Evolutionary conservation across 2,797 vertebrate species (phyloP), one percentile per base, ranked within the genome.

Genomic region (Acanthopagrus latus): DNA sequence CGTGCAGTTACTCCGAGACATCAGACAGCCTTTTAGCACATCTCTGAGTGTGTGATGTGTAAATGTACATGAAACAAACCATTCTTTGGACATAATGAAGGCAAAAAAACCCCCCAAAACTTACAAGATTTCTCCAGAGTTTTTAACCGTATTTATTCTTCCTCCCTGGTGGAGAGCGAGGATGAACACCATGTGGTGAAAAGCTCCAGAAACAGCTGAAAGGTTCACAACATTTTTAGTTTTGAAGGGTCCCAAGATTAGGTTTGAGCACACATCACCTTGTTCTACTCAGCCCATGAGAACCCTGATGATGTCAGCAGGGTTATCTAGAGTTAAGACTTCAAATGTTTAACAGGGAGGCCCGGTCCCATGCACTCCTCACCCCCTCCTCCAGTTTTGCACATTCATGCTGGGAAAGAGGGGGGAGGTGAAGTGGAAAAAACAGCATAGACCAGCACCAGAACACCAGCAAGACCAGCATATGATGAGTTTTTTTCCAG

Each of bases 41-140:
- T 77, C 63, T 60, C 60, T 29, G 23, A 69, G 46, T 71, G 64
- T 57, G 33, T 74, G 65, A 58, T 43, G 51, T 63, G 71, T 77
- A 52, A 72, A 64, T 67, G 65, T 58, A 46, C 13, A 67, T 70
- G 64, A 64, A 72, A 78, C 21, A 25, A 60, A 18, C 21, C 47
- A 66, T 33, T 33, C 29, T 33, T 33, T 33, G 29, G 5, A 6
- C 29, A 33, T 33, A 33, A 33, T 7, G 29, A 33, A 33, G 29
- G 29, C 29, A 6, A 1, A 33, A 33, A 33, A 33, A 6, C 3
- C 29, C 3, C 29, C 6, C 5, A 27, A 20, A 8, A 63, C 14
- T 17, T 3, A 27, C 7, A 51, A 17, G 17, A 33, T 44, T 67
- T 44, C 16, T 16, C 27, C 27, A 21, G 7, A 21, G 16, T 2